These are phyloP conservation scores for Propithecus deckenii DNA, from an alignment of 2,797 vertebrate genomes.

Conservation along the genomic window DNA sequence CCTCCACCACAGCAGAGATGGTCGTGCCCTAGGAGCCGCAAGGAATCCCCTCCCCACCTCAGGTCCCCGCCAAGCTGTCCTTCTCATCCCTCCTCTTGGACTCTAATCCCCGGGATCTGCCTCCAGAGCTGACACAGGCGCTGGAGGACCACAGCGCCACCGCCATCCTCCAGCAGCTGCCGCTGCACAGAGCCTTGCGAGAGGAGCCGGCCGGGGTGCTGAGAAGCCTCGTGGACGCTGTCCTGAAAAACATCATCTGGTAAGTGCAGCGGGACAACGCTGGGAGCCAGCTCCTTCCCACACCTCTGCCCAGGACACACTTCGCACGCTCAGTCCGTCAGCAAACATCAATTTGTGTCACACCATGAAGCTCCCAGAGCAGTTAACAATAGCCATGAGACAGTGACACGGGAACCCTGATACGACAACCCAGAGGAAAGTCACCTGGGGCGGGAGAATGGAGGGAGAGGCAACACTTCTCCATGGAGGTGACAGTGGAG, in stretches of 20 bases:
- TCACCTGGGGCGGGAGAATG: not conserved
- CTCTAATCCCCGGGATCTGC: slow-evolving; percentile 18
- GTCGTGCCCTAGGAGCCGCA: not conserved
- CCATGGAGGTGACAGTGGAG: not conserved
- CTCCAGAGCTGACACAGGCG: slow-evolving; percentile 53
- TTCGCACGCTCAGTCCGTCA: fast-evolving
- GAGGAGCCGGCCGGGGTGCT: fast-evolving
- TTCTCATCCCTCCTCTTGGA: not conserved
- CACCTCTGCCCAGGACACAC: not conserved
- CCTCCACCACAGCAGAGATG: not conserved
- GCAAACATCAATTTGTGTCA: not conserved
- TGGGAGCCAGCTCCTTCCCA: not conserved
- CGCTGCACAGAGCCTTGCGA: not conserved
- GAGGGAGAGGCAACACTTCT: not conserved
- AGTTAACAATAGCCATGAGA: not conserved
- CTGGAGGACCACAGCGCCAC: not conserved
- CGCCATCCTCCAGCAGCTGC: slow-evolving; percentile 51
- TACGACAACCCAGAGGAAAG: not conserved
- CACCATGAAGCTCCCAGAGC: not conserved
- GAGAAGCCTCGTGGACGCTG: not conserved
- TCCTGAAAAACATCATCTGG: slow-evolving; percentile 44
- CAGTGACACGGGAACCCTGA: not conserved
- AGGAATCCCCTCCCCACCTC: not conserved
- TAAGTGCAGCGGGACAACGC: not conserved
- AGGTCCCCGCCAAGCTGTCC: too few species aligned